Conservation (phyloP, 2,113 vertebrate genomes). For the Tamias sibiricus region DNA sequence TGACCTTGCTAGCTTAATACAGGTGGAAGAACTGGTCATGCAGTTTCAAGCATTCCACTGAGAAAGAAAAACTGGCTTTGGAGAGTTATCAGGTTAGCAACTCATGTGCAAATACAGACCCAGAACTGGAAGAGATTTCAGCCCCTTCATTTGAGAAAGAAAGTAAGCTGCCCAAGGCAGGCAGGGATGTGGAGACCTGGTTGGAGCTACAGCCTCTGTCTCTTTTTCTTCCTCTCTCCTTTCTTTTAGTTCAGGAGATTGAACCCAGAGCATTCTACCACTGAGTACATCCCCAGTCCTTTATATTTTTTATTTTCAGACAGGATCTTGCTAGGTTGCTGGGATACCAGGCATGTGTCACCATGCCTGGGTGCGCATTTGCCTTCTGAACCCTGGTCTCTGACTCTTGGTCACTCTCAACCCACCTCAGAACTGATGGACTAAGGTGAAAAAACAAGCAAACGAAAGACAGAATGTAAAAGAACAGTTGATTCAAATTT, state of each 20-base stretch:
- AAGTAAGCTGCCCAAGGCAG: background rate
- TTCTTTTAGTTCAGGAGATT: no score
- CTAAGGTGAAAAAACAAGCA: background rate
- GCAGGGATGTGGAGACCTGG: background rate
- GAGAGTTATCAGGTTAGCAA: background rate
- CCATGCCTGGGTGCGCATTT: no score
- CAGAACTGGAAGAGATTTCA: background rate
- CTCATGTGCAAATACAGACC: background rate
- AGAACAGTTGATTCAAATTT: background rate
- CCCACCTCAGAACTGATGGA: background rate
- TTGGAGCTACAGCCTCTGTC: background rate
- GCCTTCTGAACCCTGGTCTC: background rate
- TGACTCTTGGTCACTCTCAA: background rate
- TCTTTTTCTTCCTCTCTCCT: no score
- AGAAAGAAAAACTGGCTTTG: background rate
- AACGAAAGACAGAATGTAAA: background rate
- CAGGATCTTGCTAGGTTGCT: no score
- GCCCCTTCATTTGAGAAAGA: background rate
- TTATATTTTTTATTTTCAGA: no score
- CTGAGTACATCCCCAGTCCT: no score
- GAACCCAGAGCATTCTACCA: no score
- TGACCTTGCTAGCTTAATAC: background rate
- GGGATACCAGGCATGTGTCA: no score
- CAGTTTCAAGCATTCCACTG: background rate
- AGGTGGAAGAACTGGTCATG: background rate